Evolutionary conservation across 30 jellyfish, hydroid and myxozoan species (phyloP).

Genomic region (Aurelia coerulea): DNA sequence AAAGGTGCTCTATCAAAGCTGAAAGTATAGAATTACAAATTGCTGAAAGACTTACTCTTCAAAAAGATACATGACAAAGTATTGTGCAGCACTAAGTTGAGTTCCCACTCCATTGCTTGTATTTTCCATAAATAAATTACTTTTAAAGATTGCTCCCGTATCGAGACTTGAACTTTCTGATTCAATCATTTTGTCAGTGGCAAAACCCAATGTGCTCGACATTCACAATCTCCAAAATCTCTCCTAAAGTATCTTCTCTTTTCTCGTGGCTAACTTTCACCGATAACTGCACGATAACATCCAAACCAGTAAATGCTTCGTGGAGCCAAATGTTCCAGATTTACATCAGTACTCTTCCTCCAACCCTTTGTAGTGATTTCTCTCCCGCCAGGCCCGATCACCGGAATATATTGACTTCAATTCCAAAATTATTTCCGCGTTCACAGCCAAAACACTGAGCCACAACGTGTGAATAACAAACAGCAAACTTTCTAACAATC

Average conservation of each 20-base stretch:
- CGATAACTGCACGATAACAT: background rate
- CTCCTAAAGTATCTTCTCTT: background rate
- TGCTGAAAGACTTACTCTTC: slow-evolving; percentile 65
- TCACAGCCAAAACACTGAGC: too few relatives aligned
- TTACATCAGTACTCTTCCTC: too few relatives aligned
- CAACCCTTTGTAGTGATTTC: too few relatives aligned
- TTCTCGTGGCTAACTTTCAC: too few relatives aligned
- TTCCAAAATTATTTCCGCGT: too few relatives aligned
- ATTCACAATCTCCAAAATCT: background rate
- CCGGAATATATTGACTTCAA: too few relatives aligned
- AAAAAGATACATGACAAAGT: slow-evolving; percentile 83
- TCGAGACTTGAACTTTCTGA: slow-evolving; percentile 21
- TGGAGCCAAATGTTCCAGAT: too few relatives aligned
- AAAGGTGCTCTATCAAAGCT: too few relatives aligned
- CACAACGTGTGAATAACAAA: too few relatives aligned
- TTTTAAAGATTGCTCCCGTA: slow-evolving; percentile 5
- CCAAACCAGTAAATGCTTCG: background rate
- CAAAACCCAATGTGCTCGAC: background rate
- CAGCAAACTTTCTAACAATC: too few relatives aligned
- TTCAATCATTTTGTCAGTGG: slow-evolving; percentile 18
- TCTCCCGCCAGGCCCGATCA: too few relatives aligned
- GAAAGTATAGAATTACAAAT: background rate
- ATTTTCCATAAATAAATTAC: slow-evolving; percentile 24
- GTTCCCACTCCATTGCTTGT: slow-evolving; percentile 52
- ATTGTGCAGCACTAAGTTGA: slow-evolving; percentile 76